Evolutionary conservation across 2,797 vertebrate genomes (phyloP).

Genomic region (Lindbergichthys nudifrons): DNA sequence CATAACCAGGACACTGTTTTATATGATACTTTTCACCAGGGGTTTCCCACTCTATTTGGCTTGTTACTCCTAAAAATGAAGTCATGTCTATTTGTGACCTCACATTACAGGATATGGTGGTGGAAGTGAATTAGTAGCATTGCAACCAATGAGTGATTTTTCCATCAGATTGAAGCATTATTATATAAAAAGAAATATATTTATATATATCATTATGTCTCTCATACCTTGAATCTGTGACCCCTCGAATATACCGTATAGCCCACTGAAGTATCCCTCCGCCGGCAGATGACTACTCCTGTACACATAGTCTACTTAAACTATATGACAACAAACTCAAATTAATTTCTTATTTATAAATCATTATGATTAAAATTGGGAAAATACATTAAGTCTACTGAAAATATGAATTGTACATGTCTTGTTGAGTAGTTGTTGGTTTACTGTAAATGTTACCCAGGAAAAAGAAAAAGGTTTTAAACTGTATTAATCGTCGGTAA

Average conservation of each 20-base stretch:
- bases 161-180: constrained; percentile 5
- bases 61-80: constrained; percentile 34
- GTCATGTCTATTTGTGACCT: constrained; percentile 54
- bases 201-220: constrained; percentile 5
- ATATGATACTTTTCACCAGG: constrained; percentile 3
- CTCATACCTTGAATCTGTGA: neutral
- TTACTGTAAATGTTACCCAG: neutral
- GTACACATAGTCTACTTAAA: neutral
- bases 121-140: constrained; percentile 45
- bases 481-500: neutral
- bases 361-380: neutral
- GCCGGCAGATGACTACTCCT: neutral
- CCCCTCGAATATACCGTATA: neutral
- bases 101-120: constrained; percentile 39
- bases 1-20: constrained; percentile 14
- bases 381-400: neutral
- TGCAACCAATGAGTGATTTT: constrained; percentile 24
- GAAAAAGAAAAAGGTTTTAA: neutral
- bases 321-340: neutral
- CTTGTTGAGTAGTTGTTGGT: neutral
- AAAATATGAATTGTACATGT: neutral
- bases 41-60: constrained; percentile 18
- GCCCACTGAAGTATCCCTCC: neutral
- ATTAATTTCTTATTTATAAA: neutral
- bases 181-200: constrained; percentile 9